Conservation (phyloP, 2,113 vertebrate species). For the Pygoscelis adeliae region DNA sequence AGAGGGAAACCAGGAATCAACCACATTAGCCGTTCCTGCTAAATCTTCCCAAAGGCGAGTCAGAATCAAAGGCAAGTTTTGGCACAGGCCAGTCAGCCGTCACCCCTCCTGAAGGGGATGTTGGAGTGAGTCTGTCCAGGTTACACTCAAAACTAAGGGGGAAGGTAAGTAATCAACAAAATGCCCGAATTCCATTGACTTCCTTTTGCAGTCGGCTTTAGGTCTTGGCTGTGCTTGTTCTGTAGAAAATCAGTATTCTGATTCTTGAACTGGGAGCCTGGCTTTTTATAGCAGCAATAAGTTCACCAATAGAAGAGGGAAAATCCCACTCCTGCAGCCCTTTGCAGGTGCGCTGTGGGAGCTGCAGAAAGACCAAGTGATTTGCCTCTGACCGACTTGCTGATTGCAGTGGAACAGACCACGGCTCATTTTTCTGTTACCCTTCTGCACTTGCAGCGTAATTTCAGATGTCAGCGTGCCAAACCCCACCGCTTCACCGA, state of each 20-base stretch:
- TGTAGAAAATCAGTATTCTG: background rate
- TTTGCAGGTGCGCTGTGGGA: background rate
- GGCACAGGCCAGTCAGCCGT: background rate
- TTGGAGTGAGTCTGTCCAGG: accelerated
- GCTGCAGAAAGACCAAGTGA: background rate
- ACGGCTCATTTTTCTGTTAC: background rate
- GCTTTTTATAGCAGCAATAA: background rate
- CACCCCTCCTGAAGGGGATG: background rate
- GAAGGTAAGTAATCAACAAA: background rate
- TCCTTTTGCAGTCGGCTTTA: accelerated
- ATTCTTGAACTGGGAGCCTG: background rate
- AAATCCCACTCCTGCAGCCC: background rate
- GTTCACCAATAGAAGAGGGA: accelerated
- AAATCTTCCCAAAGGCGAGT: background rate
- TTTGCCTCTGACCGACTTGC: background rate
- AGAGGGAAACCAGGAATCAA: background rate
- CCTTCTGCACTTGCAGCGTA: accelerated
- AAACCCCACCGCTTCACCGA: accelerated
- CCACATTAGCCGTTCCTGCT: background rate
- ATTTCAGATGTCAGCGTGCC: background rate
- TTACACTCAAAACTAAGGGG: background rate
- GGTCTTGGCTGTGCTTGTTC: background rate
- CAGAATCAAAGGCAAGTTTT: background rate
- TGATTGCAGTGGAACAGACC: background rate
- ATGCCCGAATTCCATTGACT: background rate